Evolutionary conservation across 35 echinoderm and acorn worm genomes (phyloP).

Genomic region (Strongylocentrotus purpuratus): DNA sequence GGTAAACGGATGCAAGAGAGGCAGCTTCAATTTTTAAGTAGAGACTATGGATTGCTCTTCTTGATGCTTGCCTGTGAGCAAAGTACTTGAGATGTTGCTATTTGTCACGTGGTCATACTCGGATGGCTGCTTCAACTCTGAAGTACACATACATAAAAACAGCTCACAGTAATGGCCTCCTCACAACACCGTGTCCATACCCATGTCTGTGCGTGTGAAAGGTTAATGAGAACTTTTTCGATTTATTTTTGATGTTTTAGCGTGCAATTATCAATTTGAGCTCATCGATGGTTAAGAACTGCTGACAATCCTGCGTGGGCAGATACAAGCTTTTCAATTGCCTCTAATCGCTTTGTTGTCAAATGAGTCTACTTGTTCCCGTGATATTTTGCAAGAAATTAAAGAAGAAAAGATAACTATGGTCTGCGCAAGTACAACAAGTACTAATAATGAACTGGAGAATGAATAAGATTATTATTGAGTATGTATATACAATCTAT

Average conservation of each 20-base stretch:
- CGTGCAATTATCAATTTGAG: background rate
- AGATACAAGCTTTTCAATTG: too few relatives aligned
- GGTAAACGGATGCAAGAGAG: background rate
- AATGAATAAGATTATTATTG: too few relatives aligned
- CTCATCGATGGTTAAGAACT: background rate
- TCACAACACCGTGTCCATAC: background rate
- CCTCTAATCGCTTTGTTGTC: too few relatives aligned
- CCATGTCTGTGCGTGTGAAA: background rate
- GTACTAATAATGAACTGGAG: too few relatives aligned
- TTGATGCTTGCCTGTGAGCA: background rate
- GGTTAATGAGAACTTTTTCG: background rate
- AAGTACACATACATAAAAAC: constrained; percentile 5
- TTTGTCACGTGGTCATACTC: background rate
- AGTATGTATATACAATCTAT: too few relatives aligned
- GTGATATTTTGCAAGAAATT: too few relatives aligned
- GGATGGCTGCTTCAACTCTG: background rate
- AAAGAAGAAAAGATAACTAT: too few relatives aligned
- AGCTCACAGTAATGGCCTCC: background rate
- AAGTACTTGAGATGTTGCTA: background rate
- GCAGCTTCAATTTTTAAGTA: background rate
- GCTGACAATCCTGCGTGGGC: too few relatives aligned
- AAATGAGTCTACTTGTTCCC: too few relatives aligned
- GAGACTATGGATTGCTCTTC: background rate
- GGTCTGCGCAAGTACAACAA: too few relatives aligned
- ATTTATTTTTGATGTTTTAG: background rate